Conservation (phyloP, 2,888 invertebrate genomes). For the Cybosia mesomella region DNA sequence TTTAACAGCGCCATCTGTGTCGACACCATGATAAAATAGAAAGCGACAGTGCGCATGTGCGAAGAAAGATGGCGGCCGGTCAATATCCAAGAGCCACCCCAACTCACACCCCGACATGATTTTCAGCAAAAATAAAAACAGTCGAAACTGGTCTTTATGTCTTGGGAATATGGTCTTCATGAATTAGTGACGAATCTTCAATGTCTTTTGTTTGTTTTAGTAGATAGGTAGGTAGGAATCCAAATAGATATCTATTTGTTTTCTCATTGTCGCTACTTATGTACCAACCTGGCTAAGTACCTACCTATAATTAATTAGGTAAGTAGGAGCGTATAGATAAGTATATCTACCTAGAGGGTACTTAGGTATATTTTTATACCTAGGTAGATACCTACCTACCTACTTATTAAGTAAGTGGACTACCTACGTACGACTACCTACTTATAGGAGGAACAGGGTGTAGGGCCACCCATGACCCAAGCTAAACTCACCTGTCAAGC, state of each 20-base stretch:
- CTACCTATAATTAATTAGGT: not conserved
- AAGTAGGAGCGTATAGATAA: not conserved
- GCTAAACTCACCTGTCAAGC: too few species aligned
- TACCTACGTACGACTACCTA: too few species aligned
- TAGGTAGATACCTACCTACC: not conserved
- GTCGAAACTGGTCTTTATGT: slow-evolving; percentile 55
- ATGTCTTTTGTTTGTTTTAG: slow-evolving; percentile 71
- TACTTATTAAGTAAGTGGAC: not conserved
- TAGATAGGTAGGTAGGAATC: slow-evolving; percentile 50
- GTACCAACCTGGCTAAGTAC: slow-evolving; percentile 17
- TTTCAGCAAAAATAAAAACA: slow-evolving; percentile 42
- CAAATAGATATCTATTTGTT: slow-evolving; percentile 37
- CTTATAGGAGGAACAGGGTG: too few species aligned
- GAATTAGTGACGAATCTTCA: slow-evolving; percentile 63
- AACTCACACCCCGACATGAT: slow-evolving; percentile 67
- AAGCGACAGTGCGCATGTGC: slow-evolving; percentile 68
- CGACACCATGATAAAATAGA: slow-evolving; percentile 51
- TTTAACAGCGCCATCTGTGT: slow-evolving; percentile 76
- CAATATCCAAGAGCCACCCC: slow-evolving; percentile 78
- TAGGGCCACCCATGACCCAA: too few species aligned
- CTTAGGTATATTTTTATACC: not conserved
- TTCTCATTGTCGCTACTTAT: slow-evolving; percentile 3
- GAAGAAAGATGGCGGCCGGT: slow-evolving; percentile 82
- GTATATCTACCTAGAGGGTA: not conserved
- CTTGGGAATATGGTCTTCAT: slow-evolving; percentile 47